Evolutionary conservation across 2,888 invertebrate genomes (phyloP).

Genomic region (Ctenicera cuprea): DNA sequence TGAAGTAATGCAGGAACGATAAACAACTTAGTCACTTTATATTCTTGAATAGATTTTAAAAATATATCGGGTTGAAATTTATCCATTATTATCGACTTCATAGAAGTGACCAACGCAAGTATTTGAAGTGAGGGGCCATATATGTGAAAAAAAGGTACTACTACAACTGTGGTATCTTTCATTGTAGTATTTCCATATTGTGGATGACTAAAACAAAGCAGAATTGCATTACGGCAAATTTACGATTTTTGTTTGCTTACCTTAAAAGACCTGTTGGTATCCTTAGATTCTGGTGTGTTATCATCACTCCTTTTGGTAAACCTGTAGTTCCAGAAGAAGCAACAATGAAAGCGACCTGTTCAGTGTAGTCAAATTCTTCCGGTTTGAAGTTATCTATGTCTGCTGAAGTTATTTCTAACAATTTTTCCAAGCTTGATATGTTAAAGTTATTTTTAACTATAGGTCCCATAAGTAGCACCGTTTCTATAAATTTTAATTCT

Average conservation of each 20-base stretch:
- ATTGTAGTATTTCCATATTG: neutral
- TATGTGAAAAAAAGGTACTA: constrained; percentile 11
- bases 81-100: constrained; percentile 64
- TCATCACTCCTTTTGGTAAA: constrained; percentile 82
- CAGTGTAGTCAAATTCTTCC: constrained; percentile 71
- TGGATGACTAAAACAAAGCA: neutral
- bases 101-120: neutral
- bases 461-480: neutral
- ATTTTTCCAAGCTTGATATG: constrained; percentile 55
- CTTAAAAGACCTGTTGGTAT: neutral
- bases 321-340: constrained; percentile 90
- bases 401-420: neutral
- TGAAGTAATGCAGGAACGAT: constrained; percentile 88
- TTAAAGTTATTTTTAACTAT: constrained; percentile 53
- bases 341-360: constrained; percentile 79
- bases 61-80: constrained; percentile 83
- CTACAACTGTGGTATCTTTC: neutral
- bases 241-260: neutral
- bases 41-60: constrained; percentile 80
- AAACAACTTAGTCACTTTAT: constrained; percentile 79
- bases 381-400: constrained; percentile 68
- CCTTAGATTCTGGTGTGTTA: constrained; percentile 74
- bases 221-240: neutral
- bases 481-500: neutral
- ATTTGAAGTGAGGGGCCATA: neutral